These are phyloP conservation scores for Phoenicopterus ruber DNA, from an alignment of 2,113 vertebrate genomes.

Conservation along the genomic window DNA sequence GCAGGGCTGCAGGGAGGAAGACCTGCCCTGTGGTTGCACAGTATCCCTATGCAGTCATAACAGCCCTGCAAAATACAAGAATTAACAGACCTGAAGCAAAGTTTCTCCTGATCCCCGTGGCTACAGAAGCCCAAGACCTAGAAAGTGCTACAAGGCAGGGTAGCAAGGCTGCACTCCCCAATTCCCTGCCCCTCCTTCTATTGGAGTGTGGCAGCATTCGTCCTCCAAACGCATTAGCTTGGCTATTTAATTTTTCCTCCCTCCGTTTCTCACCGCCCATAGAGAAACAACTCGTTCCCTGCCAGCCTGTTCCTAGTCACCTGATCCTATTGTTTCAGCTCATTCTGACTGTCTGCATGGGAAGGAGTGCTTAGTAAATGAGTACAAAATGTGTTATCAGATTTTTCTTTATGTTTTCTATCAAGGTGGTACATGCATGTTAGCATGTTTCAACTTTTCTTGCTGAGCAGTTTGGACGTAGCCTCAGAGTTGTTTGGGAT, in stretches of 20 bases:
- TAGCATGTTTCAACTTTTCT: not conserved
- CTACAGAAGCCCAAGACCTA: not conserved
- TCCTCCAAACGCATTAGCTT: not conserved
- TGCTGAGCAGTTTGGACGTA: not conserved
- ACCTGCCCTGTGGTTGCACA: not conserved
- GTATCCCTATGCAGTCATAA: not conserved
- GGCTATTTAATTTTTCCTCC: not conserved
- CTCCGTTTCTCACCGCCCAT: not conserved
- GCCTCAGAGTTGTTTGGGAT: not conserved
- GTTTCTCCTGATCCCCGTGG: not conserved
- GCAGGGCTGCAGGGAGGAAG: not conserved
- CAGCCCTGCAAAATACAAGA: not conserved
- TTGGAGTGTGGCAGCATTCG: not conserved
- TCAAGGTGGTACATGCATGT: not conserved
- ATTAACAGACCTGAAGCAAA: not conserved
- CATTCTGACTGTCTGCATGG: not conserved
- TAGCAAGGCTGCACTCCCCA: not conserved
- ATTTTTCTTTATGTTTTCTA: not conserved
- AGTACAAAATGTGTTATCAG: not conserved
- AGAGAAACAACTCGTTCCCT: not conserved
- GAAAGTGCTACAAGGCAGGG: not conserved
- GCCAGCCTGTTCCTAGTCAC: not conserved
- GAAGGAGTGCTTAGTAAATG: slow-evolving; percentile 16
- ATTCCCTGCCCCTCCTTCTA: not conserved
- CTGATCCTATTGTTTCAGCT: slow-evolving; percentile 29